Conservation (phyloP, 2,888 invertebrate species). For the Ashinkailepas kermadecensis region DNA sequence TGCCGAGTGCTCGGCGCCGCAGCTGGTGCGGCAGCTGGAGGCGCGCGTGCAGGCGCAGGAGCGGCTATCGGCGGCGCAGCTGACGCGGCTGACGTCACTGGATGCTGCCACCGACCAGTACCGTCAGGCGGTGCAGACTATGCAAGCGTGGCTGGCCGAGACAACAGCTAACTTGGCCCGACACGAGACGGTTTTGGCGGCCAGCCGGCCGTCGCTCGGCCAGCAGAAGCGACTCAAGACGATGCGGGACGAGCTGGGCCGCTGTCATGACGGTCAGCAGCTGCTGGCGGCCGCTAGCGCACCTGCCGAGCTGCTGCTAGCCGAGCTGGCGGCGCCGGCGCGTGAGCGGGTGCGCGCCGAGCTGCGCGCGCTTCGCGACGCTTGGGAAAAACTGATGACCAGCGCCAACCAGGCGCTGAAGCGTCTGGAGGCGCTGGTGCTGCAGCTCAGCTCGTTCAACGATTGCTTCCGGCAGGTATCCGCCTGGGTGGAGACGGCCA, state of each 20-base stretch:
- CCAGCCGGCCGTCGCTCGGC: slow-evolving; percentile 36
- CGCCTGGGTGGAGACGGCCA: slow-evolving; percentile 74
- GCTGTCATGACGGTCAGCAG: slow-evolving; percentile 58
- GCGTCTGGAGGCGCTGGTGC: slow-evolving; percentile 76
- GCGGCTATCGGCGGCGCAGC: background rate
- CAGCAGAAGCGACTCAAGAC: slow-evolving; percentile 68
- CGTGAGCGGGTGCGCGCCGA: slow-evolving; percentile 77
- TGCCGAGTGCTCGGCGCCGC: background rate
- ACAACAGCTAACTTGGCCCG: background rate
- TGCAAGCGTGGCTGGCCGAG: background rate
- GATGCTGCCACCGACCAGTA: background rate
- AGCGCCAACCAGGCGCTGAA: slow-evolving; percentile 76
- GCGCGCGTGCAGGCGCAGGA: background rate
- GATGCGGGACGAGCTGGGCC: slow-evolving; percentile 59
- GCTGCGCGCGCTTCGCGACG: slow-evolving; percentile 66
- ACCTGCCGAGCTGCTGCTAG: slow-evolving; percentile 78
- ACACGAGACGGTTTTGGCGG: background rate
- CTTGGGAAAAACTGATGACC: slow-evolving; percentile 75
- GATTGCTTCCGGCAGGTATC: slow-evolving; percentile 80
- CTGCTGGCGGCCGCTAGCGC: slow-evolving; percentile 72
- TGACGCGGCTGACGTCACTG: background rate
- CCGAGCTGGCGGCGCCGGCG: slow-evolving; percentile 77
- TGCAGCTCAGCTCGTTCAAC: slow-evolving; percentile 86
- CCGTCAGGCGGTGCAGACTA: background rate
- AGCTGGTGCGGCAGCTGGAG: slow-evolving; percentile 5